phyloP scores from a whole-genome alignment of 2,797 vertebrate species.

The Rhabdophis nuchalis region DNA sequence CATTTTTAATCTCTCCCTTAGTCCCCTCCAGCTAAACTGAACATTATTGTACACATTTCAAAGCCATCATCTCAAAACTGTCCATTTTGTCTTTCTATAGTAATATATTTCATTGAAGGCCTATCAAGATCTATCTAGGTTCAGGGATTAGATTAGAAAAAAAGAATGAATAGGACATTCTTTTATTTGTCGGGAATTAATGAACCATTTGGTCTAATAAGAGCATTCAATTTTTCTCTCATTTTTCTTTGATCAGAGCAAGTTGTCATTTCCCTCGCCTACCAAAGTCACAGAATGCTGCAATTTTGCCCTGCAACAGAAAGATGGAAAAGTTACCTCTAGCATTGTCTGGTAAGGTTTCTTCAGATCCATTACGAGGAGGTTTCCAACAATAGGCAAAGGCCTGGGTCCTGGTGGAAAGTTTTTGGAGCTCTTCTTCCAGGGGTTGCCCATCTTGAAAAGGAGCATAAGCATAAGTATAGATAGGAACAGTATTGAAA shows the following conservation, averaged over 20 bases:
- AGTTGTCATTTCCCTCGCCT: background rate
- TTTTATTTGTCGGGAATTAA: background rate
- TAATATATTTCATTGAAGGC: background rate
- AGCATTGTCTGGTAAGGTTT: constrained; percentile 39
- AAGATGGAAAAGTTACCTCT: constrained; percentile 33
- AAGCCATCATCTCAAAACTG: background rate
- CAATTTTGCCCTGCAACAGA: background rate
- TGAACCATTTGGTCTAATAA: background rate
- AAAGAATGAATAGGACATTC: background rate
- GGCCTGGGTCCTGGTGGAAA: constrained; percentile 46
- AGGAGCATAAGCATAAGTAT: constrained; percentile 20
- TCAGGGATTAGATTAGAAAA: background rate
- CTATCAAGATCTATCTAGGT: background rate
- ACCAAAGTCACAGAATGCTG: background rate
- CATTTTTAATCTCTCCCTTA: too few relatives aligned
- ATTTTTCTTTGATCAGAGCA: background rate
- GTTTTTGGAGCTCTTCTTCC: background rate
- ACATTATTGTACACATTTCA: background rate
- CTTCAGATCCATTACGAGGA: constrained; percentile 47
- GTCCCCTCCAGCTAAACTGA: too few relatives aligned
- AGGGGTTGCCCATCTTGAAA: constrained; percentile 27
- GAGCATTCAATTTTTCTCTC: background rate
- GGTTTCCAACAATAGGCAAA: constrained; percentile 53
- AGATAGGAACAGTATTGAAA: background rate
- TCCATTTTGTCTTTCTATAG: background rate